Evolutionary conservation across 2,888 invertebrate species (phyloP), one percentile per base, ranked within the genome.

Genomic region (Gandaritis pyraliata): DNA sequence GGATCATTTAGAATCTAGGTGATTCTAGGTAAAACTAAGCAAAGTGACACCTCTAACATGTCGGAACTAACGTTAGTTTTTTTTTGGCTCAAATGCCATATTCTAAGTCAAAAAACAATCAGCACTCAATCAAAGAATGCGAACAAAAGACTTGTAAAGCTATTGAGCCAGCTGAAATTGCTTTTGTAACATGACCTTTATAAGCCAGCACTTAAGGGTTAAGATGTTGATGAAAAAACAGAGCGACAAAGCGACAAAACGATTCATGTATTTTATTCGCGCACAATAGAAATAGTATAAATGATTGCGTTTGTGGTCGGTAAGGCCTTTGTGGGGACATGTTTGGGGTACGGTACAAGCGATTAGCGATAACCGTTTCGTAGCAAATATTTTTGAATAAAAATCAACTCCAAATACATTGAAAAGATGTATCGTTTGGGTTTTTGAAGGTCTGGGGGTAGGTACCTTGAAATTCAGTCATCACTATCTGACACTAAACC

Each of bases 201-300:
- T 39, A 0, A 4, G n/a, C 23, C 33, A 51, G 36, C 2, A 16
- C 30, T 13, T 53, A 48, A 48, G 46, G 45, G 43, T 49, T n/a
- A 50, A 12, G 30, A 30, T 38, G 13, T 45, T 52, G 47, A 41
- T 30, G 29, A 52, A 50, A 60, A 49, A 52, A 46, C n/a, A 29
- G 43, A 29, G 59, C 60, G 67, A 81, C 80, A 84, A 78, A 76
- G 73, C 62, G 60, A 62, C 56, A 64, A 78, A 74, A 72, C 78
- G 71, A 77, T 81, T 81, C 74, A 70, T 74, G 72, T 72, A 80
- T 75, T 72, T 76, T 75, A 76, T 76, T 75, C 73, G 66, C 72
- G 73, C 72, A 86, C 83, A 87, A 86, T 82, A 66, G 80, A 75
- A 76, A 80, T 79, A 76, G 77, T 58, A 46, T 47, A 56, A 59